Evolutionary conservation across 1,140 invertebrate species (phyloP).

Genomic region (Heterodera carotae): DNA sequence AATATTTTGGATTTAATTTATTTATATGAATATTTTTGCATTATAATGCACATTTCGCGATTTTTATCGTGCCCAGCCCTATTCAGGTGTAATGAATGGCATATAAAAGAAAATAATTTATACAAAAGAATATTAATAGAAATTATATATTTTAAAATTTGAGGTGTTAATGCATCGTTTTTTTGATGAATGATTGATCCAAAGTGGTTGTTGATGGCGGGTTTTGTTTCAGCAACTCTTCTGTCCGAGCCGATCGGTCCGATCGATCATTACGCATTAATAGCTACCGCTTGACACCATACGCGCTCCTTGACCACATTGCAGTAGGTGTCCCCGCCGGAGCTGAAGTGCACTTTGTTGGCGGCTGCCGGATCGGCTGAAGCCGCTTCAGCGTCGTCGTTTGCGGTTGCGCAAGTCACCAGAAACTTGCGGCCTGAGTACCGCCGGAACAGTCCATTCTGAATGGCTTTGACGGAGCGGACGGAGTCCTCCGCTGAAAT

Average conservation of each 20-base stretch:
- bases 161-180: too few species aligned
- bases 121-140: too few species aligned
- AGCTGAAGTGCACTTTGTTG: conserved; percentile 28
- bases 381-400: neutral
- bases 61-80: too few species aligned
- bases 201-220: too few species aligned
- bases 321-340: conserved; percentile 26
- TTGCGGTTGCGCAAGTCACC: neutral
- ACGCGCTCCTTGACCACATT: conserved; percentile 11
- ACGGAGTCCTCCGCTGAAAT: conserved; percentile 16
- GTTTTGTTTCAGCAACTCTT: too few species aligned
- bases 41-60: too few species aligned
- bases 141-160: too few species aligned
- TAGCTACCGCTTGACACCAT: conserved; percentile 25
- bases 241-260: neutral
- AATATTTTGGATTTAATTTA: too few species aligned
- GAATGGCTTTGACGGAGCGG: neutral
- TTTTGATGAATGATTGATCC: too few species aligned
- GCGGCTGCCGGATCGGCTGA: neutral
- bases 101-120: too few species aligned
- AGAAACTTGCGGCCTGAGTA: conserved; percentile 1
- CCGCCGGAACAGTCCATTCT: conserved; percentile 4
- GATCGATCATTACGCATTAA: conserved; percentile 24
- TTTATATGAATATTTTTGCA: too few species aligned
- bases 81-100: too few species aligned